Evolutionary conservation across 2,888 invertebrate species (phyloP), one percentile per base, ranked within the genome.

Genomic region (Spicauda simplicius): DNA sequence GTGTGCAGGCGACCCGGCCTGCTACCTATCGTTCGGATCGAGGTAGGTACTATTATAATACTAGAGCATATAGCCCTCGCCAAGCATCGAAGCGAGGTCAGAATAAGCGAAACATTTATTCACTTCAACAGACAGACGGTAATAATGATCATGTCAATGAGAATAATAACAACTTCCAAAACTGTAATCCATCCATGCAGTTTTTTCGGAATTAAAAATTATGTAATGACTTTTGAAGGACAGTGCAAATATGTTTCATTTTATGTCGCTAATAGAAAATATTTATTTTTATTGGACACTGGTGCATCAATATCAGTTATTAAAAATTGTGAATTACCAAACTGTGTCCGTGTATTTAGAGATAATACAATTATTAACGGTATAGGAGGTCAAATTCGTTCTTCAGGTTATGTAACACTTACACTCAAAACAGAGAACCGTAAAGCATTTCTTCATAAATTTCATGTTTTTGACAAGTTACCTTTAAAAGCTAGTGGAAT

Each of bases 351-450:
- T 25, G 5, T 60, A 62, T 33, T 52, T 6, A 54, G 54, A 53
- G 54, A 54, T 41, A 10, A 54, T 19, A 62, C 50, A 8, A 20
- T 62, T 4, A n/a, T 62, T 20, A 62, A 62, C 20, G 54, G 62
- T 33, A 62, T 62, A 54, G 62, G 62, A 37, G 62, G 62, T 41
- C 41, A 62, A 45, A 54, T 41, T 41, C 54, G 62, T 37, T 62
- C 62, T n/a, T 45, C 33, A 6, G 62, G 62, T 18, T 62, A 18
- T 14, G 62, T 62, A 14, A 41, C 11, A 7, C 37, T 52, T 52
- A 45, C 62, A 33, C 33, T 33, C 33, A 33, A n/a, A n/a, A n/a
- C n/a, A n/a, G n/a, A n/a, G n/a, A n/a, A n/a, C n/a, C n/a, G n/a
- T n/a, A n/a, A n/a, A 33, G 8, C 33, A 33, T 33, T 33, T 33